Conservation (phyloP, 2,797 vertebrate species). For the Taenioides sp. region DNA sequence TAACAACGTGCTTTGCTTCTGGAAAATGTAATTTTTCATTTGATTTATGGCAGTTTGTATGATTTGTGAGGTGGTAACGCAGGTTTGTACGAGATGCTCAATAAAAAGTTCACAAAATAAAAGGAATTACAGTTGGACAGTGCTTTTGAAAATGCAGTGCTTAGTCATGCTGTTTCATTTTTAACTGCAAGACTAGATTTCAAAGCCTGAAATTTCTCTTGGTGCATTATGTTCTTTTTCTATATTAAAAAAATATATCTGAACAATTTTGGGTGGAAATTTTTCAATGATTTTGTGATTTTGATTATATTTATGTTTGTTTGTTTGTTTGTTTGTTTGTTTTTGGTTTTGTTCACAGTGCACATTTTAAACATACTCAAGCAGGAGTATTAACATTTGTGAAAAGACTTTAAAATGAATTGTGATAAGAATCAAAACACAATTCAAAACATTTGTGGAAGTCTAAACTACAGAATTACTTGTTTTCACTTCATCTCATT, state of each 20-base stretch:
- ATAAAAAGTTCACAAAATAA: not conserved
- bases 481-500: not conserved
- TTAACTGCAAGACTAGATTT: too few species aligned
- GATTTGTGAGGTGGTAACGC: conserved; percentile 9
- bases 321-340: too few species aligned
- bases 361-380: too few species aligned
- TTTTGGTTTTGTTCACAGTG: too few species aligned
- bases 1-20: conserved; percentile 17
- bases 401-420: too few species aligned
- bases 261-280: too few species aligned
- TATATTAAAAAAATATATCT: too few species aligned
- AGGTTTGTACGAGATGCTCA: conserved; percentile 3
- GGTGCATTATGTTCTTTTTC: too few species aligned
- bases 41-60: conserved; percentile 17
- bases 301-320: too few species aligned
- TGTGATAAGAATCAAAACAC: not conserved
- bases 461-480: not conserved
- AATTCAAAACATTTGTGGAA: not conserved
- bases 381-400: too few species aligned
- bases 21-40: conserved; percentile 1
- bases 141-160: not conserved
- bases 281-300: too few species aligned
- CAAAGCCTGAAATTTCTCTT: not conserved
- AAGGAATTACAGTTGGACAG: not conserved
- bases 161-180: not conserved